A percentile compares a stretch with the other conserved stretches of the same genome.
Conservation (phyloP, 2,797 vertebrate genomes). For the Jordanella pulchra region DNA sequence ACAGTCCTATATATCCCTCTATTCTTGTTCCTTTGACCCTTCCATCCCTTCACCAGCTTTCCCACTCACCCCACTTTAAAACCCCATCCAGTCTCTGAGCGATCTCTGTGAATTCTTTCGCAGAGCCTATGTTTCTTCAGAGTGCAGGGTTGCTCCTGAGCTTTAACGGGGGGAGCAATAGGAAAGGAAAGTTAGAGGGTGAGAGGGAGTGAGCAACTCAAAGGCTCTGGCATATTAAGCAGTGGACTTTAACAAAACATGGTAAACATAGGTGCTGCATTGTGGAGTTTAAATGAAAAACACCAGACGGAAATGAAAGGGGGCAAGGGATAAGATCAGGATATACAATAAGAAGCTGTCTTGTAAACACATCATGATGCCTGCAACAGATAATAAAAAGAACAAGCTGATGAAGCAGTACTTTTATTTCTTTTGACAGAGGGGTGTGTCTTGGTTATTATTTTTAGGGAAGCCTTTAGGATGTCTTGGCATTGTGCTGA, state of each 20-base stretch:
- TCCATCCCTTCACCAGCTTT: conserved; percentile 20
- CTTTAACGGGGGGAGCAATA: conserved; percentile 55
- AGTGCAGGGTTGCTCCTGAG: conserved; percentile 65
- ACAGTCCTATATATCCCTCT: conserved; percentile 61
- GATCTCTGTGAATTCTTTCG: conserved; percentile 77
- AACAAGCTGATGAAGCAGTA: conserved; percentile 71
- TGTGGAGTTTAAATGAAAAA: conserved; percentile 72
- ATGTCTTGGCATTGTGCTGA: conserved; percentile 51
- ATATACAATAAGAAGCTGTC: conserved; percentile 77
- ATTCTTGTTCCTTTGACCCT: conserved; percentile 53
- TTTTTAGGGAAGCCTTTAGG: conserved; percentile 40
- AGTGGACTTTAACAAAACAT: conserved; percentile 52
- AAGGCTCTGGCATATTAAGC: conserved; percentile 65
- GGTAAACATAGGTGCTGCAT: conserved; percentile 56
- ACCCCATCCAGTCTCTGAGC: conserved; percentile 59
- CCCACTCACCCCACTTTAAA: conserved; percentile 32
- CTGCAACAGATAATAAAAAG: conserved; percentile 70
- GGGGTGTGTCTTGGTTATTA: conserved; percentile 62
- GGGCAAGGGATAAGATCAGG: conserved; percentile 75
- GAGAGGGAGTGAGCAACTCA: conserved; percentile 30
- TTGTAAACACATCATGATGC: conserved; percentile 76
- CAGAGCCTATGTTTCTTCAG: conserved; percentile 74
- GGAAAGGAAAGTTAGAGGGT: conserved; percentile 28
- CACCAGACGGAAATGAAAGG: conserved; percentile 78
- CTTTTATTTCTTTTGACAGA: conserved; percentile 69